phyloP scores from a whole-genome alignment of 2,113 vertebrate species.

The Lycaon pictus region DNA sequence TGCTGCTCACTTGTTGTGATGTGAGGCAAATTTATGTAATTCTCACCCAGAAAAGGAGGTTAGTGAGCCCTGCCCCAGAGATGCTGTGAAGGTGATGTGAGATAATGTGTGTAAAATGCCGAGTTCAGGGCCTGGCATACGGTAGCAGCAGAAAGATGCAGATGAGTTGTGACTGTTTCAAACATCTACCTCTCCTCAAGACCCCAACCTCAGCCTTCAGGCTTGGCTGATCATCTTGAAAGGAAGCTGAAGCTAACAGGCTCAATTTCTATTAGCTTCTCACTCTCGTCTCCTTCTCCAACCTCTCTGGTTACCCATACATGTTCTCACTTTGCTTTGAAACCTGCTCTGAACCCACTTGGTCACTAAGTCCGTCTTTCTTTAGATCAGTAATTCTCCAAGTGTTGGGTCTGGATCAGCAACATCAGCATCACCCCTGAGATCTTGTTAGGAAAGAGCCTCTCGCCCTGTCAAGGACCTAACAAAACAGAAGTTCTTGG shows the following conservation, averaged over 20 bases:
- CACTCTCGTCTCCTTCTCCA: neutral
- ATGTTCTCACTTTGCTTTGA: neutral
- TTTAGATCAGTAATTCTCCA: neutral
- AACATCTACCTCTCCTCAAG: neutral
- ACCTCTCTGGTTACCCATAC: neutral
- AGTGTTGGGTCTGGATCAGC: neutral
- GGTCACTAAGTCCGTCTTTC: neutral
- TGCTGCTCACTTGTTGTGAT: neutral
- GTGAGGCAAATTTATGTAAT: neutral
- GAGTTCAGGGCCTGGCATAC: neutral
- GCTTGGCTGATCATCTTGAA: neutral
- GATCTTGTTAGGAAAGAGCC: conserved; percentile 28
- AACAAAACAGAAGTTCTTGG: neutral
- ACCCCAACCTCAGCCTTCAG: neutral
- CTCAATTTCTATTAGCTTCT: neutral
- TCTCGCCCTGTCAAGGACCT: neutral
- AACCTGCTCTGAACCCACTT: neutral
- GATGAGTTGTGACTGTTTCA: neutral
- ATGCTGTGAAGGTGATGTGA: neutral
- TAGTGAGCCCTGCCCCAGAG: neutral
- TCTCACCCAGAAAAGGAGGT: neutral
- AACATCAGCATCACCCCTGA: neutral
- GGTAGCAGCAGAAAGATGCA: neutral
- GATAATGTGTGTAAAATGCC: neutral
- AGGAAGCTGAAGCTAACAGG: neutral